Evolutionary conservation across 1,140 invertebrate genomes (phyloP).

Genomic region (Sitophilus oryzae): DNA sequence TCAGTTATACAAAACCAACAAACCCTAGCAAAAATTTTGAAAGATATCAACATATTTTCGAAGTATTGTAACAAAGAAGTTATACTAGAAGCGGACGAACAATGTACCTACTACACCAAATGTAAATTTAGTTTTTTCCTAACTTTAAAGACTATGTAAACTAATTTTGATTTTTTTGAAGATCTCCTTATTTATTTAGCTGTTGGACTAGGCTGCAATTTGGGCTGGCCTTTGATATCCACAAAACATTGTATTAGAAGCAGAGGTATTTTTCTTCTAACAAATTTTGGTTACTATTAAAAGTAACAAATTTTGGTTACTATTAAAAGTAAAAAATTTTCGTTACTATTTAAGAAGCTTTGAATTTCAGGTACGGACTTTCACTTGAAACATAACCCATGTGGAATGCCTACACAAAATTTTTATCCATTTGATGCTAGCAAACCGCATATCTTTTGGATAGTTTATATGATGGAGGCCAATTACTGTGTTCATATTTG

Average conservation of each 20-base stretch:
- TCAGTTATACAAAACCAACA: constrained; percentile 11
- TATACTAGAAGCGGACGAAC: constrained; percentile 4
- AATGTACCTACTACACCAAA: constrained; percentile 10
- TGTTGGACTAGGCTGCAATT: constrained; percentile 1
- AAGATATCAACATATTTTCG: constrained; percentile 13
- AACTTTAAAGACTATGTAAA: not conserved
- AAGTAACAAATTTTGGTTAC: not conserved
- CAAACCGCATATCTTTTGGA: constrained; percentile 7
- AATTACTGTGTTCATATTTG: constrained; percentile 13
- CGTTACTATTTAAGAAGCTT: not conserved
- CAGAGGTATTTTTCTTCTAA: constrained; percentile 3
- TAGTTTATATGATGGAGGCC: constrained; percentile 7
- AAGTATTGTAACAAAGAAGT: constrained; percentile 5
- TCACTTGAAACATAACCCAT: constrained; percentile 18
- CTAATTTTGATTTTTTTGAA: constrained; percentile 6
- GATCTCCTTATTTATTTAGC: constrained; percentile 13
- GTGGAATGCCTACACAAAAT: constrained; percentile 20
- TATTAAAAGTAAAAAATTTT: not conserved
- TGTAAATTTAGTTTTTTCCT: constrained; percentile 4
- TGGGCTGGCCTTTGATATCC: constrained; percentile 12
- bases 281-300: no score
- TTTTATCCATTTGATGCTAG: constrained; percentile 20
- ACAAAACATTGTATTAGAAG: constrained; percentile 4
- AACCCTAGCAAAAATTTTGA: constrained; percentile 8
- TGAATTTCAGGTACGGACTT: constrained; percentile 13